A percentile compares a stretch with the other conserved stretches of the same genome.
Conservation (phyloP, 2,888 invertebrate genomes). For the Drosophila colorata region DNA sequence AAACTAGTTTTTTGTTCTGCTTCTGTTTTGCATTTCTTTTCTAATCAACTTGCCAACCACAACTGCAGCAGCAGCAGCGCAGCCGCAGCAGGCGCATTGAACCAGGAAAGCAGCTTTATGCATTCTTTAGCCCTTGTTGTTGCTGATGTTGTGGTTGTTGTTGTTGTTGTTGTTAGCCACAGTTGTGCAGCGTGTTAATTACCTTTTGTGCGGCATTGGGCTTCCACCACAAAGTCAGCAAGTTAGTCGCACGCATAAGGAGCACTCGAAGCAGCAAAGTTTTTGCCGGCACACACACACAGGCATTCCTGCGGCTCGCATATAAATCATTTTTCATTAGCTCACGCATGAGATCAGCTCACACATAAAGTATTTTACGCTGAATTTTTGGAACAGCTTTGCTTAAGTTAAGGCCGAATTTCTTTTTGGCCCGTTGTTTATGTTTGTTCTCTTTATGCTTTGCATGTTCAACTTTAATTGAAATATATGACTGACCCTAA, state of each 20-base stretch:
- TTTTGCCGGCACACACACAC: constrained; percentile 23
- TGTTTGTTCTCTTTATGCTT: constrained; percentile 41
- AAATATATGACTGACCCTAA: constrained; percentile 67
- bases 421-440: constrained; percentile 23
- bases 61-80: constrained; percentile 10
- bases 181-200: constrained; percentile 67
- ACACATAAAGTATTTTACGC: constrained; percentile 30
- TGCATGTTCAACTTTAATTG: constrained; percentile 74
- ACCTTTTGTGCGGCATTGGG: constrained; percentile 42
- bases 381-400: constrained; percentile 27
- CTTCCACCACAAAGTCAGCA: constrained; percentile 52
- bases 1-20: constrained; percentile 52
- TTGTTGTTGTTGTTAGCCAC: constrained; percentile 24
- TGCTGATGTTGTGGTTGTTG: constrained; percentile 10
- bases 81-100: constrained; percentile 58
- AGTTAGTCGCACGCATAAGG: constrained; percentile 54
- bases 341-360: constrained; percentile 55
- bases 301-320: constrained; percentile 45
- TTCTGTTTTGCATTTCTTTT: constrained; percentile 50
- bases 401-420: constrained; percentile 22
- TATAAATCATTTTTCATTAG: constrained; percentile 78
- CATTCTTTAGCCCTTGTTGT: constrained; percentile 50
- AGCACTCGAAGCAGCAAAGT: constrained; percentile 35
- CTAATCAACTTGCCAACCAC: constrained; percentile 61
- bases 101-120: constrained; percentile 59